Conservation (phyloP, 2,797 vertebrate genomes). For the Ceryle rudis region DNA sequence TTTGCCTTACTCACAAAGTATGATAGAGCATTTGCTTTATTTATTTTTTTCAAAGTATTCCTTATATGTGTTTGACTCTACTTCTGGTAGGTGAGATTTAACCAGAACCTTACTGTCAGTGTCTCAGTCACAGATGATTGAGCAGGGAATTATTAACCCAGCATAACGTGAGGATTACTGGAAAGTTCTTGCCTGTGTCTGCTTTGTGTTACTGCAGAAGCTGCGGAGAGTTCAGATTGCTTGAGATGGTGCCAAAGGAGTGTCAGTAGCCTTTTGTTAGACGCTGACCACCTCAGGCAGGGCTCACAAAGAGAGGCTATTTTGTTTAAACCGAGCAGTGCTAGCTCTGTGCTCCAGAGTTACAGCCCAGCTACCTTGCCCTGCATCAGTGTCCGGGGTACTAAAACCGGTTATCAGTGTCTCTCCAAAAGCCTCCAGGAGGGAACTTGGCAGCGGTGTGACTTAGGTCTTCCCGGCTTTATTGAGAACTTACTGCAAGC, state of each 20-base stretch:
- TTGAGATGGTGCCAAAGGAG: constrained; percentile 52
- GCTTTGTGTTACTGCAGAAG: constrained; percentile 48
- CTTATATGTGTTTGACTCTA: neutral
- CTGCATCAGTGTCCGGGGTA: neutral
- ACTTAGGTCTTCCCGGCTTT: neutral
- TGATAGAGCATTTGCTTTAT: neutral
- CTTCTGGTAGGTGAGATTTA: neutral
- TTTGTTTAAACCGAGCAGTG: constrained; percentile 48
- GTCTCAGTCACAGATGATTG: constrained; percentile 22
- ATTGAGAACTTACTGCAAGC: neutral
- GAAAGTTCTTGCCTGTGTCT: constrained; percentile 60
- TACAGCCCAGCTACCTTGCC: constrained; percentile 13
- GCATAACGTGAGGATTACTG: constrained; percentile 66
- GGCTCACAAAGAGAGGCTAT: constrained; percentile 42
- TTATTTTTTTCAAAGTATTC: neutral
- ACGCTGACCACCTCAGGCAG: constrained; percentile 52
- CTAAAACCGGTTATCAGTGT: neutral
- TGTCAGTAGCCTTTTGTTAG: constrained; percentile 69
- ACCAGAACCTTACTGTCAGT: neutral
- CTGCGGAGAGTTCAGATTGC: constrained; percentile 59
- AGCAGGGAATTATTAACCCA: constrained; percentile 67
- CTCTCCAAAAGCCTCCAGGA: neutral
- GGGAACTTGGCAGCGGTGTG: neutral
- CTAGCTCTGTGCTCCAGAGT: neutral
- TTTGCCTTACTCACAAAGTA: neutral